Evolutionary conservation across 92 coral and sea anemone species (phyloP), one percentile per base, ranked within the genome.

Genomic region (Bergia sp.): DNA sequence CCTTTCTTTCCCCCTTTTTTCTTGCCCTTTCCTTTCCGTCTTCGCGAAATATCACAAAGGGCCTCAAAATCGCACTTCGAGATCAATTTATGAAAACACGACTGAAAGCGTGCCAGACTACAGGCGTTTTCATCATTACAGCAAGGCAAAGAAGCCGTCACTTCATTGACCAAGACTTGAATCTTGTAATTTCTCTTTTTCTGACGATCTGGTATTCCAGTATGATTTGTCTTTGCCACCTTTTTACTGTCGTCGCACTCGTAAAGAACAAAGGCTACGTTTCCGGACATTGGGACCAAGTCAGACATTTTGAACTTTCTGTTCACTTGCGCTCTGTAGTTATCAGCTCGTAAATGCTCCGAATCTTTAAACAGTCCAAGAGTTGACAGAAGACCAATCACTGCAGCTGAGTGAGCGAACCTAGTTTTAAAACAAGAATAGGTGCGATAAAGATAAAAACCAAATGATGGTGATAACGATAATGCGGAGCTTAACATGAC

Each of bases 261-360:
- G 84, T 96, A 95, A 89, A 96, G 79, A 21, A 94, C 93, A 80
- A 96, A 79, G 0, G 98, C 98, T 21, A 96, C 92, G 67, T 94
- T 96, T 45, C 91, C 98, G 8, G 96, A 90, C 97, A 96, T 94
- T 2, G 98, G 98, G 7, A 93, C 95, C 7, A 89, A 88, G 57
- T 89, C 85, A 1, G 96, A 93, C 41, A 88, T 66, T 29, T 96
- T 95, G 87, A 96, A 96, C 55, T 61, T 72, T 29, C 98, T 94
- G 86, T 92, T 87, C 39, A 45, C 73, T 53, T 92, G 93, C 41
- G 85, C 69, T 58, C 45, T 39, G 86, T 87, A 96, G 85, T 92
- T 96, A 76, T 94, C 91, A 37, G 98, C 98, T 45, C 86, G 89
- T 10, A 92, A 89, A 5, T 92, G 92, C 3, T 85, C 86, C 29